Conservation (phyloP, 2,888 invertebrate genomes). For the Stenichneumon culpator region DNA sequence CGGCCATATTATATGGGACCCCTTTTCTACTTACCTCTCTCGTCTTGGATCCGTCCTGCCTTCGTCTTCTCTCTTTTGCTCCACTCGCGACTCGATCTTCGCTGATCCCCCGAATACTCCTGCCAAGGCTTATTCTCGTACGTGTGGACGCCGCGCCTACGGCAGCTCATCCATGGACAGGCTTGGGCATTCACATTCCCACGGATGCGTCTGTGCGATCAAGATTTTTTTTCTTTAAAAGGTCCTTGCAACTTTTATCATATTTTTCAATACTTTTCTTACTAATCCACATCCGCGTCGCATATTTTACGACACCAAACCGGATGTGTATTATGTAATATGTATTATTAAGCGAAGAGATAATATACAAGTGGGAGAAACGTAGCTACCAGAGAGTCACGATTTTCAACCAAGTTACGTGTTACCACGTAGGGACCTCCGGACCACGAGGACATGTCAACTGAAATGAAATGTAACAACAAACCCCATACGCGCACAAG, state of each 20-base stretch:
- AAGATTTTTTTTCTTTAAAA: slow-evolving; percentile 32
- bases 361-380: slow-evolving; percentile 12
- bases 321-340: slow-evolving; percentile 13
- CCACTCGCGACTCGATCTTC: slow-evolving; percentile 46
- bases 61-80: slow-evolving; percentile 49
- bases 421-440: slow-evolving; percentile 78
- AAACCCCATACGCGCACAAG: slow-evolving; percentile 72
- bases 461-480: slow-evolving; percentile 80
- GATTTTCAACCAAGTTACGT: slow-evolving; percentile 68
- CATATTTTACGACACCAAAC: slow-evolving; percentile 11
- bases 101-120: slow-evolving; percentile 50
- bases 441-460: slow-evolving; percentile 74
- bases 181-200: slow-evolving; percentile 2
- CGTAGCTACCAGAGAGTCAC: slow-evolving; percentile 35
- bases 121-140: slow-evolving; percentile 53
- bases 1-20: slow-evolving; percentile 81
- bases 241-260: slow-evolving; percentile 23
- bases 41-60: slow-evolving; percentile 40
- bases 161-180: slow-evolving; percentile 37
- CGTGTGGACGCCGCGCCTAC: slow-evolving; percentile 56
- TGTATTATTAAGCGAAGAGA: slow-evolving; percentile 15
- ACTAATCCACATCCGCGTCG: neutral
- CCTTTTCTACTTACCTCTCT: slow-evolving; percentile 66
- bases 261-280: neutral
- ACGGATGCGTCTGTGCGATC: slow-evolving; percentile 35